Base-by-base conservation (phyloP, 2,888 invertebrate species). In the Pachliopta kotzebuea region DNA sequence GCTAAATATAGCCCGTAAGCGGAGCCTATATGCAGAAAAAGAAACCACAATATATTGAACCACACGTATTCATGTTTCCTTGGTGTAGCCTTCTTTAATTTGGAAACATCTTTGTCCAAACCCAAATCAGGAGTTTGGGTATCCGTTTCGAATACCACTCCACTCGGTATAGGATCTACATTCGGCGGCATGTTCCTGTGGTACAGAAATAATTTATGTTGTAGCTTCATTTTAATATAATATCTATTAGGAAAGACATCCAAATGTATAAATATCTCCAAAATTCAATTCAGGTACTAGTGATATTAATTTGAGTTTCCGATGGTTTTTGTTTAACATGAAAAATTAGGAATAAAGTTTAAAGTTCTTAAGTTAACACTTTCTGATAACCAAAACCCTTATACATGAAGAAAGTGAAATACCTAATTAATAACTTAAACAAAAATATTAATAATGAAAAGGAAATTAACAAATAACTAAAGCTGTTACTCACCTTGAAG, bases 1-100 rank as follows among this genome's bases (percentile, higher is more conserved):
- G 92, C 89, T 8, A 95, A 86, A 74, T 94, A 95, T 0, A 94
- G 52, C 56, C 95, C 96, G 72, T 95, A 95, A 0, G 95, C 65
- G 0, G 95, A 94, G 0, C 93, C 93, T 4, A 92, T 67, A 78
- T 96, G 96, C 24, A 96, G 88, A 71, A 93, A 94, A 0, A 87
- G 75, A 77, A 96, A 96, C 75, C 95, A 92, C 6, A 93, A 77
- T 49, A 96, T 95, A 75, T 96, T 96, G 74, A 94, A 92, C 96
- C 96, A 96, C 4, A 96, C 95, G 52, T 95, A 84, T 71, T 93
- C 85, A 62, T 92, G 79, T 73, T 93, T 91, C 67, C 85, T 86
- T 0, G 91, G 86, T 0, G 92, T 84, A 0, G 93, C 92, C 9
- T 88, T 84, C 73, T 93, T 94, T 60, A 93, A 76, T 14, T 84